These are phyloP conservation scores for Drosophila erecta DNA, from an alignment of 1,140 invertebrate species.

Conservation along the genomic window DNA sequence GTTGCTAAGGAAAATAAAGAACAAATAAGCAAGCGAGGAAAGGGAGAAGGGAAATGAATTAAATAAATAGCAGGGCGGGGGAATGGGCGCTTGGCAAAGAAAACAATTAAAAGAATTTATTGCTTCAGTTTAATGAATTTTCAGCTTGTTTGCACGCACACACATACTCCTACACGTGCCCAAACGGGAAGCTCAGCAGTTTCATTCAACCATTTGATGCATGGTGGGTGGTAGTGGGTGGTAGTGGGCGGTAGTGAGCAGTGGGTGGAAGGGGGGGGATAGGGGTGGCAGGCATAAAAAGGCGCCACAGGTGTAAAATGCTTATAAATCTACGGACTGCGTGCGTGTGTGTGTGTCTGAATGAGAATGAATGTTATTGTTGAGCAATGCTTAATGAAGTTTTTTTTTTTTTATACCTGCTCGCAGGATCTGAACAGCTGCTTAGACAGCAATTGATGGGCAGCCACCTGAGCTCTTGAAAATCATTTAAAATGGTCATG, in stretches of 20 bases:
- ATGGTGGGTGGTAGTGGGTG: conserved; percentile 2
- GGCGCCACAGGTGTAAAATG: conserved; percentile 73
- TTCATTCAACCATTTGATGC: conserved; percentile 54
- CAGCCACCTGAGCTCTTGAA: conserved; percentile 11
- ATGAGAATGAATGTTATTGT: conserved; percentile 68
- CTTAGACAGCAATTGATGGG: conserved; percentile 40
- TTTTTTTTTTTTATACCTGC: conserved; percentile 22
- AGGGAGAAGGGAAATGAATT: not conserved
- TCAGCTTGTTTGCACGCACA: conserved; percentile 74
- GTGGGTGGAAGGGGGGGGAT: not conserved
- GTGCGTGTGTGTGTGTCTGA: conserved; percentile 8
- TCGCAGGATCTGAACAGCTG: conserved; percentile 13
- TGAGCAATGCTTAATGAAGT: conserved; percentile 70
- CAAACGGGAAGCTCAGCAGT: conserved; percentile 36
- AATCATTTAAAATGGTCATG: conserved; percentile 16
- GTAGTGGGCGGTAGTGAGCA: not conserved
- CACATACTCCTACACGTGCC: conserved; percentile 38
- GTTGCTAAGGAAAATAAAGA: conserved; percentile 14
- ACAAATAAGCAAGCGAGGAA: not conserved
- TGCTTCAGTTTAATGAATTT: conserved; percentile 79
- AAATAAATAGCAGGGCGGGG: conserved; percentile 8
- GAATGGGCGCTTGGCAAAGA: conserved; percentile 23
- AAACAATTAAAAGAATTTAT: conserved; percentile 83
- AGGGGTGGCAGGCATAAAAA: conserved; percentile 29
- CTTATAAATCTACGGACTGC: conserved; percentile 62